phyloP scores from a whole-genome alignment of 2,113 vertebrate genomes.

The Thymallus thymallus region DNA sequence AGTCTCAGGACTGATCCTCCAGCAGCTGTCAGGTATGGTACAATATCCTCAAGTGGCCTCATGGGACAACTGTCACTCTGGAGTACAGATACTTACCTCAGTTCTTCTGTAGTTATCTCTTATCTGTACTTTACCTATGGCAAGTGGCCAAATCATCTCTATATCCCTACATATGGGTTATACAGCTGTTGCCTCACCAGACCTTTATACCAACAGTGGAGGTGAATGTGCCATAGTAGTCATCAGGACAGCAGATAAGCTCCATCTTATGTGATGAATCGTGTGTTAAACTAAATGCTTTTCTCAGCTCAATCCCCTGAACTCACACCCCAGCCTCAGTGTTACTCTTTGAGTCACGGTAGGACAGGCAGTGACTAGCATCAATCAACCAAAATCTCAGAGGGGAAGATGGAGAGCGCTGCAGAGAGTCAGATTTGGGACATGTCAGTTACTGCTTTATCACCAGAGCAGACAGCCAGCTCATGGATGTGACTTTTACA shows the following conservation, averaged over 20 bases:
- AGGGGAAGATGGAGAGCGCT: conserved; percentile 27
- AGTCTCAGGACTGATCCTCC: conserved; percentile 26
- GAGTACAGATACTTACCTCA: background rate
- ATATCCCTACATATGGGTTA: no score
- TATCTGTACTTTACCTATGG: no score
- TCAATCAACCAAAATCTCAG: conserved; percentile 33
- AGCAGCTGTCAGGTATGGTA: background rate
- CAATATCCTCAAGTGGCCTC: background rate
- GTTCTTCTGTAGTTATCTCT: no score
- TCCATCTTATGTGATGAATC: no score
- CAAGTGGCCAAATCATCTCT: no score
- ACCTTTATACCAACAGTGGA: no score
- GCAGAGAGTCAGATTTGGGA: conserved; percentile 58
- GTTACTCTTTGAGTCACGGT: conserved; percentile 15
- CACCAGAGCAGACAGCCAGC: conserved; percentile 58
- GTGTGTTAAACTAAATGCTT: no score
- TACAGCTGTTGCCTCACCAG: no score
- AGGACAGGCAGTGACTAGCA: conserved; percentile 12
- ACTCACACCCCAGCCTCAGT: background rate
- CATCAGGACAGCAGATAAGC: no score
- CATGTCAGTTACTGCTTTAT: conserved; percentile 53
- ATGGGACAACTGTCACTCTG: background rate
- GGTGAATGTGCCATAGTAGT: no score
- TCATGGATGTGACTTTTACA: conserved; percentile 60
- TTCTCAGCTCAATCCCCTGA: no score